These are phyloP conservation scores for Stictonetta naevosa DNA, from an alignment of 2,113 vertebrate genomes.

Conservation along the genomic window DNA sequence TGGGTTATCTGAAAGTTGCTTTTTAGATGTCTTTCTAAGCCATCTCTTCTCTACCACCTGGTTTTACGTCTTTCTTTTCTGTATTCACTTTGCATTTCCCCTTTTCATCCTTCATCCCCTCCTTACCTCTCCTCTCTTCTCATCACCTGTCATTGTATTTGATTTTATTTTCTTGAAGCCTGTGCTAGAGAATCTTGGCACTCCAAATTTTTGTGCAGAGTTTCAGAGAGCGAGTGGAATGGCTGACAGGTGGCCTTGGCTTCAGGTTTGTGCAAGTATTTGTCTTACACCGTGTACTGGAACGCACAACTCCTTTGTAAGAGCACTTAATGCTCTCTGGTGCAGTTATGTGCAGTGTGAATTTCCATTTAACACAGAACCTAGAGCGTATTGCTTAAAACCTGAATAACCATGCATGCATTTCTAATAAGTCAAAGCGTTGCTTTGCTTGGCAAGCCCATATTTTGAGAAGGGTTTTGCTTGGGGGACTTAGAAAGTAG, in stretches of 20 bases:
- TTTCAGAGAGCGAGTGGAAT: background rate
- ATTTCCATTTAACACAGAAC: background rate
- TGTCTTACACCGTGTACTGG: background rate
- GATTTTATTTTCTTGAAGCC: background rate
- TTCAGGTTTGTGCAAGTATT: background rate
- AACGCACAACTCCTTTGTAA: background rate
- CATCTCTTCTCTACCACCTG: background rate
- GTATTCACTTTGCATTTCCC: background rate
- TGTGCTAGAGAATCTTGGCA: background rate
- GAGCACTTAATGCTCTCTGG: background rate
- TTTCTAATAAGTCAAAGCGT: background rate
- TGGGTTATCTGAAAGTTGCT: background rate
- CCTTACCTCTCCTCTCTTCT: background rate
- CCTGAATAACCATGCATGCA: background rate
- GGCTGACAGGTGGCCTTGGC: background rate
- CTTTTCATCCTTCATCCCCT: background rate
- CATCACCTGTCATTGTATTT: fast-evolving
- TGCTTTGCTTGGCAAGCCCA: background rate
- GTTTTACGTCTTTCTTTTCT: background rate
- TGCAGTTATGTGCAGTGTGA: background rate
- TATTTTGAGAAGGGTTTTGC: background rate
- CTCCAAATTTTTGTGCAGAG: background rate
- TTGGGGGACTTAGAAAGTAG: background rate
- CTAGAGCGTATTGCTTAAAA: background rate
- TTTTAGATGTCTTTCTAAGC: background rate